phyloP scores from a whole-genome alignment of 2,113 vertebrate species.

The Charina bottae region DNA sequence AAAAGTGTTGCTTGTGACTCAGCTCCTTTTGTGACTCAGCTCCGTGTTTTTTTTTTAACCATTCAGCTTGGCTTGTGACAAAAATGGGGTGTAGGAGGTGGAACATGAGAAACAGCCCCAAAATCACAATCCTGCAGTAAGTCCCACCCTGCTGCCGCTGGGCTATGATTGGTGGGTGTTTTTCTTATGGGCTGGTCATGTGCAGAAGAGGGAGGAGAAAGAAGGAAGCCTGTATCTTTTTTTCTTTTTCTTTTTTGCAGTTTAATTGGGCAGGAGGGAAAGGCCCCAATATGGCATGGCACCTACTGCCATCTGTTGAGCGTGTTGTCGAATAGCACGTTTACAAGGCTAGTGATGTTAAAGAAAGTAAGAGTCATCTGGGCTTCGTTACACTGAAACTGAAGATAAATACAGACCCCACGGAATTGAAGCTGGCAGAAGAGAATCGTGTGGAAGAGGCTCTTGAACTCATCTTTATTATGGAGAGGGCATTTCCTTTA shows the following conservation, averaged over 20 bases:
- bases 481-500: neutral
- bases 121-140: neutral
- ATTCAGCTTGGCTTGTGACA: neutral
- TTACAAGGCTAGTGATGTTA: accelerated
- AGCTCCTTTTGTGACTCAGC: neutral
- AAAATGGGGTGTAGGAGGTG: neutral
- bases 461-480: neutral
- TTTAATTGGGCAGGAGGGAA: neutral
- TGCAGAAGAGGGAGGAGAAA: neutral
- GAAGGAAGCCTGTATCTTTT: neutral
- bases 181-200: neutral
- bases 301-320: slow-evolving; percentile 63
- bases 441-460: neutral
- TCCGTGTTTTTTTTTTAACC: neutral
- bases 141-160: neutral
- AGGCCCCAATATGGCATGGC: neutral
- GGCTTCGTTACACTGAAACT: neutral
- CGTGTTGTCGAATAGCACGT: neutral
- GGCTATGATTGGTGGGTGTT: neutral
- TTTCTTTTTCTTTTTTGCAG: neutral
- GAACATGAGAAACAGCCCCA: neutral
- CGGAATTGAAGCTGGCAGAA: neutral
- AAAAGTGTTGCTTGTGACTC: neutral
- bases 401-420: neutral
- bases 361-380: neutral